Evolutionary conservation across 2,888 invertebrate genomes (phyloP).

Genomic region (Agapostemon virescens): DNA sequence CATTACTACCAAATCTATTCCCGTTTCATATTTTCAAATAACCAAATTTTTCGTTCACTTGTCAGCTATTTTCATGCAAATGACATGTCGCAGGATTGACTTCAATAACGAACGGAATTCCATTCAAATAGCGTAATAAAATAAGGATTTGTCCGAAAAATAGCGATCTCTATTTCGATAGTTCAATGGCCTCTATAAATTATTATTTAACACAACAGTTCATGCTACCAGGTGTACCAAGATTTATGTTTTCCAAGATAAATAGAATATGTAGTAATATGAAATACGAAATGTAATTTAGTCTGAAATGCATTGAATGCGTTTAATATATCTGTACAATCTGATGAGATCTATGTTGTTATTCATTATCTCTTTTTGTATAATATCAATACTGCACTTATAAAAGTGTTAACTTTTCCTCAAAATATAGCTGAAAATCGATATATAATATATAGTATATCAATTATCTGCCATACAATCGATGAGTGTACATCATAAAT

Average conservation of each 20-base stretch:
- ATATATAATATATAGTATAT: background rate
- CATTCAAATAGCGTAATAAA: background rate
- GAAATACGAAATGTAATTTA: too few relatives aligned
- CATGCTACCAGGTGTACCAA: background rate
- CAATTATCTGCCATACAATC: background rate
- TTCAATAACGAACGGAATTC: background rate
- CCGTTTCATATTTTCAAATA: background rate
- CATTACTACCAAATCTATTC: background rate
- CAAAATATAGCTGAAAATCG: background rate
- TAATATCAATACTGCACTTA: background rate
- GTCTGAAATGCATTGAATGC: background rate
- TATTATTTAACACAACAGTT: background rate
- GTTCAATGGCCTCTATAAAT: background rate
- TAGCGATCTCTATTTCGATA: background rate
- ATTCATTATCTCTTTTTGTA: background rate
- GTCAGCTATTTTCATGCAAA: slow-evolving; percentile 9
- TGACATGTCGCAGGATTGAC: background rate
- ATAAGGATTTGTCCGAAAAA: background rate
- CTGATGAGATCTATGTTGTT: background rate
- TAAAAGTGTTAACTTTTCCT: background rate
- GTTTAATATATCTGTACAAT: background rate
- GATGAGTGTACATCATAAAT: background rate
- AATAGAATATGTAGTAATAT: background rate
- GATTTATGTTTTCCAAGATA: background rate
- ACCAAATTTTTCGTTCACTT: background rate